A percentile compares a stretch with the other conserved stretches of the same genome.
Evolutionary conservation across 2,797 vertebrate genomes (phyloP).

Genomic region (Malurus leucopterus): DNA sequence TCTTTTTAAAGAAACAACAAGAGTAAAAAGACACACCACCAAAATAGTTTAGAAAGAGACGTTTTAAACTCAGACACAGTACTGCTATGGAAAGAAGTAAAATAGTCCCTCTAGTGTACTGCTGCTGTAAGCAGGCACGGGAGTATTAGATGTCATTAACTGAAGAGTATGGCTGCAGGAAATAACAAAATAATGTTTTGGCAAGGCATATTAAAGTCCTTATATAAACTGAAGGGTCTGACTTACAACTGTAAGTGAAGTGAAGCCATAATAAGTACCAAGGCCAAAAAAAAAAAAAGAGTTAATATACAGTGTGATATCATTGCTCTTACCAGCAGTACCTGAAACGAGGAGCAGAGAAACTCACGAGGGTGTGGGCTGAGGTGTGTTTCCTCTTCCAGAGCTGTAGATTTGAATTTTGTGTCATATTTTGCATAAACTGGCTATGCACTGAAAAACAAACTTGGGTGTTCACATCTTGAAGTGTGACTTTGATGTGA

Average conservation of each 20-base stretch:
- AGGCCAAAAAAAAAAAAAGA: background rate
- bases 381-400: background rate
- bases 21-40: background rate
- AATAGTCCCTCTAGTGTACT: constrained; percentile 8
- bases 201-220: background rate
- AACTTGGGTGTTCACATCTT: background rate
- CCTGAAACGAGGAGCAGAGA: background rate
- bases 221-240: background rate
- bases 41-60: background rate
- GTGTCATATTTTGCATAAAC: background rate
- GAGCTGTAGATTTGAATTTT: background rate
- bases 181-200: background rate
- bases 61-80: background rate
- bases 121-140: background rate
- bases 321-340: background rate
- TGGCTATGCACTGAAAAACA: background rate
- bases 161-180: background rate
- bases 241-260: background rate
- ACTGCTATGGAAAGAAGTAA: background rate
- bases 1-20: background rate
- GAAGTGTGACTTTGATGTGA: constrained; percentile 5
- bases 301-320: background rate
- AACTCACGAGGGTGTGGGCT: accelerated
- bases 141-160: background rate
- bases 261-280: background rate